Evolutionary conservation across 2,797 vertebrate genomes (phyloP).

Genomic region (Coracias cyanogaster): DNA sequence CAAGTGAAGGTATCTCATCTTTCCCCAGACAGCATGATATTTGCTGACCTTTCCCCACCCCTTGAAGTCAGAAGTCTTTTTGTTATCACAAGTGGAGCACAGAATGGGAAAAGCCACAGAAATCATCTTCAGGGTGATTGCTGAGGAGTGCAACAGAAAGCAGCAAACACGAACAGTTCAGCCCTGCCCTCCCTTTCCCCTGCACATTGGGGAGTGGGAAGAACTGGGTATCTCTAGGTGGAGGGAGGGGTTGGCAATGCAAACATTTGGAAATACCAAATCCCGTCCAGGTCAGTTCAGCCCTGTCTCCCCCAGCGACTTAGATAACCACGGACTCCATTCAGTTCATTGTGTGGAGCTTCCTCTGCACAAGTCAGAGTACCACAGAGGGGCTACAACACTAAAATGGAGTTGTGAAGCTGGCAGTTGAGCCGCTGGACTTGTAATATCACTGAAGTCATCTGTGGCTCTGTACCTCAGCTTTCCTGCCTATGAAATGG

Average conservation of each 20-base stretch:
- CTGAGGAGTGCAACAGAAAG: not conserved
- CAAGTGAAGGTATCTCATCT: not conserved
- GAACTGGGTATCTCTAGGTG: not conserved
- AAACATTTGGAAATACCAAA: not conserved
- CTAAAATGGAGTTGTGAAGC: not conserved
- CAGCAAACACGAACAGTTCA: not conserved
- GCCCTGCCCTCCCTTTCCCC: not conserved
- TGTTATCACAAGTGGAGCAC: not conserved
- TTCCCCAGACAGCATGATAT: not conserved
- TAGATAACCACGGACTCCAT: not conserved
- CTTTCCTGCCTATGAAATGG: not conserved
- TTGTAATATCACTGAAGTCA: not conserved
- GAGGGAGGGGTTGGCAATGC: not conserved
- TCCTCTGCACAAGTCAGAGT: not conserved
- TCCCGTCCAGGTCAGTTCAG: not conserved
- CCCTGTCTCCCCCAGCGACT: no score
- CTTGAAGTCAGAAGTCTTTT: not conserved
- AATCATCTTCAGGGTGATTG: not conserved
- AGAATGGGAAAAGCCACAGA: not conserved
- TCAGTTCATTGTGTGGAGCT: not conserved
- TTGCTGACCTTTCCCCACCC: not conserved
- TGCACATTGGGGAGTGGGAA: fast-evolving
- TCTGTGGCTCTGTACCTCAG: not conserved
- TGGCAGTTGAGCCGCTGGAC: not conserved
- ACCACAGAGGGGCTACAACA: not conserved